Base-by-base conservation (phyloP, 2,888 invertebrate species). In the Lordiphosa andalusiaca region DNA sequence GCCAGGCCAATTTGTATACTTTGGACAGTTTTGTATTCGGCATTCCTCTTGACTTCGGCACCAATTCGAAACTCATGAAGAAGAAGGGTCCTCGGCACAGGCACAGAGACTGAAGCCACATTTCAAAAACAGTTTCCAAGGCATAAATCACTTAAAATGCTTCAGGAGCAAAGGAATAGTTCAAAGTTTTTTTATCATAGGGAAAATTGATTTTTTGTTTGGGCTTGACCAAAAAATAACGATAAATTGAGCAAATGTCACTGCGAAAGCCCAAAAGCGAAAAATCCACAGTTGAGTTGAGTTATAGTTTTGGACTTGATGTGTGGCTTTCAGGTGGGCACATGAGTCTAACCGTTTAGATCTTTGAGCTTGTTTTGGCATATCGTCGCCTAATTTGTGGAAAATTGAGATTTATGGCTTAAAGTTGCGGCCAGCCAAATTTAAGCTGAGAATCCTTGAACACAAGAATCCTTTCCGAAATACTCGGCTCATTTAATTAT, bases 241-340 rank as follows among this genome's bases (percentile, higher is more conserved):
- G 85, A 80, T 80, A 80, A 80, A 80, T 80, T 84, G 78, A 78
- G 80, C 75, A 80, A 83, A 80, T 80, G 78, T 84, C 78, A 84
- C 66, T 72, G 75, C 35, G 58, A 36, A 53, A 50, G 64, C 25
- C 16, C 58, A 57, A 60, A 33, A 38, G 25, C 36, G 53, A 36
- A 44, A 44, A 66, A 53, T 57, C 39, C 55, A 36, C 53, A 62
- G 50, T 56, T 56, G 77, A 65, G 78, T 71, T 77, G 84, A 84
- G 83, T 84, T 78, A 84, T 74, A 66, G 74, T 66, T 63, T 77
- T 57, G 77, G 61, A 58, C 66, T 71, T 84, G 83, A 84, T 78
- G 78, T 84, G 85, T 82, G 75, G 71, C 75, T 78, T 47, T 58
- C 48, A 76, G 69, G 59, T 42, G 47, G 41, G 21, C 16, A 25